Evolutionary conservation across 2,113 vertebrate genomes (phyloP).

Genomic region (Circaetus cinerascens): DNA sequence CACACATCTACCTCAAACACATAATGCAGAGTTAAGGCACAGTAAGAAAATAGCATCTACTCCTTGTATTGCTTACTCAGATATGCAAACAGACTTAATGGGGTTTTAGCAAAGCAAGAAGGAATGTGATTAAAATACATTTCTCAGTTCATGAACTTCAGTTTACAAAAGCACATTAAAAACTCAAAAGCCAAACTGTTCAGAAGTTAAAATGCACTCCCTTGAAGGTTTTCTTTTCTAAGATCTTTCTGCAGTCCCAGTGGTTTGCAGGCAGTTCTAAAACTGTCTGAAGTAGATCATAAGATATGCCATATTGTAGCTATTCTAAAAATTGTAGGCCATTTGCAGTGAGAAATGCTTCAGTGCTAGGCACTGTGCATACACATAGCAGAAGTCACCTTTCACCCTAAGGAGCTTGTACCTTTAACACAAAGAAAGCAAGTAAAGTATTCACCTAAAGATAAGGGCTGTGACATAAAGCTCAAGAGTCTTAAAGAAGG

Average conservation of each 20-base stretch:
- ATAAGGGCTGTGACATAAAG: background rate
- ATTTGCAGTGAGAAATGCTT: background rate
- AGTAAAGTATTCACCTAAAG: background rate
- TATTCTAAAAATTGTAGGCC: background rate
- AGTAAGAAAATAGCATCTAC: background rate
- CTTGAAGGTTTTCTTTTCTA: background rate
- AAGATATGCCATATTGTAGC: background rate
- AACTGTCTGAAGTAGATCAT: background rate
- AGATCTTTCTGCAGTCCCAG: background rate
- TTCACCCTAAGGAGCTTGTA: background rate
- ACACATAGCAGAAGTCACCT: background rate
- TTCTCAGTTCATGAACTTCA: background rate
- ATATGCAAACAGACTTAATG: background rate
- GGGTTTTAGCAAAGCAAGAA: background rate
- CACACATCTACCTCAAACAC: slow-evolving; percentile 1
- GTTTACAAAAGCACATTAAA: background rate
- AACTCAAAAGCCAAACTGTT: background rate
- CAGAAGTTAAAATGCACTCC: background rate
- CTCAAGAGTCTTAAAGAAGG: background rate
- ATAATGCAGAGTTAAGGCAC: background rate
- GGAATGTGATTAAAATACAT: background rate
- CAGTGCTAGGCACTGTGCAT: background rate
- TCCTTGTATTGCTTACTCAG: background rate
- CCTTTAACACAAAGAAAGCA: background rate
- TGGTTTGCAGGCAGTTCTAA: background rate